Base-by-base conservation (phyloP, 2,888 invertebrate genomes). In the Eurois occulta region DNA sequence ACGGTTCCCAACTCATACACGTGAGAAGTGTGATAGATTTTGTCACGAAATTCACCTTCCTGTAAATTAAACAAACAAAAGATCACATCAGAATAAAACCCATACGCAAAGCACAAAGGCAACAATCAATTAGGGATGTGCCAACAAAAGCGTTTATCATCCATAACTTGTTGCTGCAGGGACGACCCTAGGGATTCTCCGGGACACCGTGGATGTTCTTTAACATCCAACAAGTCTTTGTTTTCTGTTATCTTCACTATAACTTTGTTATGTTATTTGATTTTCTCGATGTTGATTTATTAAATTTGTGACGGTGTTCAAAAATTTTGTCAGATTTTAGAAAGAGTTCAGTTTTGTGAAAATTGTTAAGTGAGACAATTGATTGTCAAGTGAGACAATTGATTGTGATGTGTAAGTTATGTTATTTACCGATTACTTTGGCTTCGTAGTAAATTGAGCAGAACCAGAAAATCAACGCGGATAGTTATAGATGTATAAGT, bases 91-190 rank as follows among this genome's bases (percentile, higher is more conserved):
- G 48, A 82, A 74, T 18, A 62, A 55, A 66, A 41, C 16, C 18
- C 38, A 48, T 13, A 41, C 16, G 35, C 21, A 41, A 48, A 28
- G 5, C 21, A 67, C 11, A 78, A 79, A 78, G 67, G 67, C 66
- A 43, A 52, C 32, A 79, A 84, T 86, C 83, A 85, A 86, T 85
- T 86, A 86, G 62, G 80, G 69, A 69, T 84, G 69, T 83, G 46
- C 75, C 52, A 73, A 64, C 78, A 82, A 65, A 69, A 68, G 52
- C 55, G 72, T 85, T 73, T 58, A 72, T 76, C 70, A 76, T 70
- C 66, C 83, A 82, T 89, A 89, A 92, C 92, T 91, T 92, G 91
- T 92, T 92, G 91, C 91, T 87, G 71, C 67, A 86, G 86, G 87
- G 84, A 76, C 83, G 81, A 62, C 89, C 81, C 86, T 82, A 41